phyloP scores from a whole-genome alignment of 2,113 vertebrate genomes.

The Orientallactaga bullata region DNA sequence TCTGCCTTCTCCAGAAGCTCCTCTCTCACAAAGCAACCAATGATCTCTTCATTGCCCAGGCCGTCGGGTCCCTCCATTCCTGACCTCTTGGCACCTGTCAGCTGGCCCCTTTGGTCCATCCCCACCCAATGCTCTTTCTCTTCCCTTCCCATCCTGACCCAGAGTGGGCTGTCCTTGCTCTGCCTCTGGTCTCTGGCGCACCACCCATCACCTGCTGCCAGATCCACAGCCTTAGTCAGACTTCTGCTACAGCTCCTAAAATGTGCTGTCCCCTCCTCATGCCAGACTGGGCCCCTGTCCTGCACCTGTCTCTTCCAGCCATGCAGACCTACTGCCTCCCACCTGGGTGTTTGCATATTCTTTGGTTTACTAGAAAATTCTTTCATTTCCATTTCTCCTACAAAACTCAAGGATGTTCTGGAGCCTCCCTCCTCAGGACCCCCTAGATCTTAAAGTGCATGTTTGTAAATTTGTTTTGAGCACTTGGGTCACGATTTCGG shows the following conservation, averaged over 20 bases:
- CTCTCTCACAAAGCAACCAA: not conserved
- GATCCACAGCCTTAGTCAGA: too few species aligned
- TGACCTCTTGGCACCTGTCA: rapidly evolving
- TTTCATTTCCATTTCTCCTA: not conserved
- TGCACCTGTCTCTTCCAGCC: rapidly evolving
- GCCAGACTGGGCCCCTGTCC: rapidly evolving
- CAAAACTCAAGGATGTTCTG: not conserved
- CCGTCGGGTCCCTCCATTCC: rapidly evolving
- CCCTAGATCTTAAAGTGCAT: not conserved
- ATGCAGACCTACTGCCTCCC: too few species aligned
- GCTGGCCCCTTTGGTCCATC: too few species aligned
- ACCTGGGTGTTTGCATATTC: too few species aligned
- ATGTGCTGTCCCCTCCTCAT: not conserved
- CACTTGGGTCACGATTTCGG: rapidly evolving
- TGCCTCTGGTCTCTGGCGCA: not conserved
- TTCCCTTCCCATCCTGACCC: not conserved
- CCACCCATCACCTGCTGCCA: not conserved
- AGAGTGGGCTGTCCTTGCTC: too few species aligned
- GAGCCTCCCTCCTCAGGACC: not conserved
- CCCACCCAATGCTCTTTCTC: not conserved
- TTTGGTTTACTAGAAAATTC: not conserved
- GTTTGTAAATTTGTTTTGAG: not conserved
- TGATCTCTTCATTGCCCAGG: rapidly evolving
- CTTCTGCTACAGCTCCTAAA: not conserved
- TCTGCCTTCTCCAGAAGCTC: not conserved